Evolutionary conservation across 2,797 vertebrate genomes (phyloP).

Genomic region (Pseudotriccus pelzelni): DNA sequence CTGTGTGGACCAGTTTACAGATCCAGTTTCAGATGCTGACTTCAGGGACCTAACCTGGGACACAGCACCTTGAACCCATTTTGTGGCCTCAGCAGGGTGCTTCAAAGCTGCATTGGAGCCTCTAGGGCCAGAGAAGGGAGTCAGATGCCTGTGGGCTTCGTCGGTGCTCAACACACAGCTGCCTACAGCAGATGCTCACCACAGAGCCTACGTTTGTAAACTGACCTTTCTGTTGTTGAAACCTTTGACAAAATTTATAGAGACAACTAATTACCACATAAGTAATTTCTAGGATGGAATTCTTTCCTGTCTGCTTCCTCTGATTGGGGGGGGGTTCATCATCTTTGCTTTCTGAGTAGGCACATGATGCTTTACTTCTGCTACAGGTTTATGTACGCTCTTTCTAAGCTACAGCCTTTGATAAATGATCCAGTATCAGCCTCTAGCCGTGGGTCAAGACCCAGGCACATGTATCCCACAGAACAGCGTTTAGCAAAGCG

Average conservation of each 20-base stretch:
- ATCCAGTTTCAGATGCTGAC: not conserved
- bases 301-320: not conserved
- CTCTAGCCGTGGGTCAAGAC: not conserved
- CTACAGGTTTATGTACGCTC: not conserved
- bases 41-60: not conserved
- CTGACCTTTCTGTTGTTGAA: not conserved
- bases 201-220: not conserved
- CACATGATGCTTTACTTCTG: not conserved
- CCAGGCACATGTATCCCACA: accelerated
- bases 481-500: not conserved
- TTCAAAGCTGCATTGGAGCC: not conserved
- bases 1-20: not conserved
- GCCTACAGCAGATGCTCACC: not conserved
- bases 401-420: not conserved
- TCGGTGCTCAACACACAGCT: not conserved
- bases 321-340: not conserved
- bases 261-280: not conserved
- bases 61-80: not conserved
- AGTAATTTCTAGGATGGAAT: not conserved
- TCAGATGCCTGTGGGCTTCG: not conserved
- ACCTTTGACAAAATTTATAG: not conserved
- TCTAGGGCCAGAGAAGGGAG: not conserved
- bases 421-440: not conserved
- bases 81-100: not conserved
- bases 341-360: not conserved